A percentile compares a stretch with the other conserved stretches of the same genome.
Conservation (phyloP, 2,888 invertebrate genomes). For the Muscina levida region DNA sequence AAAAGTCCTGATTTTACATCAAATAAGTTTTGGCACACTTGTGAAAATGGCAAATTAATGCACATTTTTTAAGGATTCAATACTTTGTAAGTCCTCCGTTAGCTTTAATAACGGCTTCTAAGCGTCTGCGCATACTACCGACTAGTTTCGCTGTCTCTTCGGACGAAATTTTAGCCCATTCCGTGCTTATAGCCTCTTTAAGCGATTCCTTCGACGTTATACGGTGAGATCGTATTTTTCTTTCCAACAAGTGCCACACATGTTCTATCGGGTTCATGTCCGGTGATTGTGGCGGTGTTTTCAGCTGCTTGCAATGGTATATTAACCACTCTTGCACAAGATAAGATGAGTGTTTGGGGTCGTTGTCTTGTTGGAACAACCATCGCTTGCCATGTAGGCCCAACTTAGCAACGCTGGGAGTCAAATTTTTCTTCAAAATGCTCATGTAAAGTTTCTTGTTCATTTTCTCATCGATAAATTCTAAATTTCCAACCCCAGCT, state of each 20-base stretch:
- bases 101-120: background rate
- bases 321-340: conserved; percentile 4
- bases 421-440: background rate
- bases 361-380: background rate
- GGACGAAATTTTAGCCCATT: too few relatives aligned
- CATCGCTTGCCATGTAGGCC: background rate
- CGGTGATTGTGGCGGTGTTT: conserved; percentile 16
- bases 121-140: background rate
- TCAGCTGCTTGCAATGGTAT: conserved; percentile 11
- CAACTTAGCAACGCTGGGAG: background rate
- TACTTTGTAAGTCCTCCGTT: background rate
- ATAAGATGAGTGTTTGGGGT: too few relatives aligned
- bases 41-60: background rate
- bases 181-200: background rate
- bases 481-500: background rate
- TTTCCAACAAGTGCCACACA: background rate
- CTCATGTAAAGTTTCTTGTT: background rate
- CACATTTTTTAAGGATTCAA: background rate
- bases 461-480: background rate
- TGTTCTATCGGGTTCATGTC: conserved; percentile 8
- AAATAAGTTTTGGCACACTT: conserved; percentile 1
- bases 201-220: background rate
- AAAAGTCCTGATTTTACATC: background rate
- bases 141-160: background rate
- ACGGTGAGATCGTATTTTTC: background rate